A percentile compares a stretch with the other conserved stretches of the same genome.
Conservation (phyloP, 1,140 invertebrate genomes). For the Megalonaias nervosa region DNA sequence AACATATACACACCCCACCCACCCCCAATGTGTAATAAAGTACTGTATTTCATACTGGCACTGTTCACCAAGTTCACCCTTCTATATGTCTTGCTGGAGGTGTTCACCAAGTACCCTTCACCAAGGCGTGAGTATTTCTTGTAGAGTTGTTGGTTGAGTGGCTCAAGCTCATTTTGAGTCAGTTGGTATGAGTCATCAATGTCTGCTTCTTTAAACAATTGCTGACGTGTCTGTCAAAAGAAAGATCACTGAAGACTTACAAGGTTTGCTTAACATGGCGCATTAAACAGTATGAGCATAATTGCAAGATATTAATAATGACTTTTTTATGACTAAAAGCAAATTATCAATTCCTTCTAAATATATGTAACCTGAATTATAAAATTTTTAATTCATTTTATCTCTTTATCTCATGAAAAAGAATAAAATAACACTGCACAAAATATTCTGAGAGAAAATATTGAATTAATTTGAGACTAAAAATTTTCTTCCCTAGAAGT, state of each 20-base stretch:
- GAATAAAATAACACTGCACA: neutral
- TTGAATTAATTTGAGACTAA: too few species aligned
- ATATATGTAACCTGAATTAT: too few species aligned
- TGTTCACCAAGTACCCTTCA: conserved; percentile 7
- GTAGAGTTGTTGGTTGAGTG: conserved; percentile 41
- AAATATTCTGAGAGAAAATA: too few species aligned
- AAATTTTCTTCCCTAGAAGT: too few species aligned
- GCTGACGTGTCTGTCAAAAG: conserved; percentile 36
- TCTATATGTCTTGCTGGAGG: conserved; percentile 4
- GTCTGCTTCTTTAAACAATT: conserved; percentile 45
- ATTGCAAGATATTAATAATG: neutral
- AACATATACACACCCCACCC: too few species aligned
- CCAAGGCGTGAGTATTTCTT: conserved; percentile 52
- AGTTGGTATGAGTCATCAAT: conserved; percentile 41
- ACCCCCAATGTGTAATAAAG: too few species aligned
- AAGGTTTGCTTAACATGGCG: too few species aligned
- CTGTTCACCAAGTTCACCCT: too few species aligned
- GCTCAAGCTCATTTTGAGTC: conserved; percentile 39
- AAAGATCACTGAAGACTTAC: neutral
- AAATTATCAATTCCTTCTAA: too few species aligned
- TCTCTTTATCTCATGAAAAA: neutral
- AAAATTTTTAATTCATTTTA: neutral
- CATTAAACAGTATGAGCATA: neutral
- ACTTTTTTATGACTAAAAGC: neutral
- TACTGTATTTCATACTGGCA: neutral